These are phyloP conservation scores for Polyergus mexicanus DNA, from an alignment of 1,140 invertebrate species.

Conservation along the genomic window DNA sequence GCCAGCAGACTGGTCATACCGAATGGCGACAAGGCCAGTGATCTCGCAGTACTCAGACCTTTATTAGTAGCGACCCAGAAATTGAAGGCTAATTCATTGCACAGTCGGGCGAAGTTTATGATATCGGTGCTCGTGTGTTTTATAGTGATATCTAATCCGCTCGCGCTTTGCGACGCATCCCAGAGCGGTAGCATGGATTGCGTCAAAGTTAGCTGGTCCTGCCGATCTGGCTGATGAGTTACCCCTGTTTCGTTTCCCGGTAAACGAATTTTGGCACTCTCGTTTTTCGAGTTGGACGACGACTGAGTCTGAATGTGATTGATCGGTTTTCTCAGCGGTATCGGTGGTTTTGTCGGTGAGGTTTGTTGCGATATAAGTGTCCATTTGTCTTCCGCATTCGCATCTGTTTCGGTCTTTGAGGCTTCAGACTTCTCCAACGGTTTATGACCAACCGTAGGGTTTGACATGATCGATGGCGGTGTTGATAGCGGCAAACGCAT, in stretches of 20 bases:
- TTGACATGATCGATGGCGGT: neutral
- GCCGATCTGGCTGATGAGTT: constrained; percentile 39
- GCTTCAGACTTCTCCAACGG: constrained; percentile 31
- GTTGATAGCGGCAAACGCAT: neutral
- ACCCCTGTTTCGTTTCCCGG: neutral
- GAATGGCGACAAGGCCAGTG: constrained; percentile 94
- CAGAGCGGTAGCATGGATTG: constrained; percentile 69
- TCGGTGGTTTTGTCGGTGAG: constrained; percentile 64
- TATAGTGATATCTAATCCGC: constrained; percentile 91
- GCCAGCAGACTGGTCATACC: constrained; percentile 93
- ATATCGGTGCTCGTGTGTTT: constrained; percentile 90
- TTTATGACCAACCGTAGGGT: neutral
- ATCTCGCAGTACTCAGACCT: constrained; percentile 91
- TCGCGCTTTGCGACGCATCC: constrained; percentile 76
- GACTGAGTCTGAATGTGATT: neutral
- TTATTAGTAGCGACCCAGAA: constrained; percentile 92
- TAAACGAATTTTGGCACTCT: neutral
- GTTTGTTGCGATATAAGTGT: constrained; percentile 79
- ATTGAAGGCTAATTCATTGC: constrained; percentile 94
- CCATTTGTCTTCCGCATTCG: constrained; percentile 76
- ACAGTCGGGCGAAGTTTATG: constrained; percentile 90
- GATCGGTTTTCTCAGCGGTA: constrained; percentile 27
- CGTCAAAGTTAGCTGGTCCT: constrained; percentile 9
- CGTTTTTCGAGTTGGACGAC: neutral
- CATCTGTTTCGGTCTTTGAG: constrained; percentile 29